phyloP scores from a whole-genome alignment of 2,113 vertebrate species.

The Australoheros scitulus region DNA sequence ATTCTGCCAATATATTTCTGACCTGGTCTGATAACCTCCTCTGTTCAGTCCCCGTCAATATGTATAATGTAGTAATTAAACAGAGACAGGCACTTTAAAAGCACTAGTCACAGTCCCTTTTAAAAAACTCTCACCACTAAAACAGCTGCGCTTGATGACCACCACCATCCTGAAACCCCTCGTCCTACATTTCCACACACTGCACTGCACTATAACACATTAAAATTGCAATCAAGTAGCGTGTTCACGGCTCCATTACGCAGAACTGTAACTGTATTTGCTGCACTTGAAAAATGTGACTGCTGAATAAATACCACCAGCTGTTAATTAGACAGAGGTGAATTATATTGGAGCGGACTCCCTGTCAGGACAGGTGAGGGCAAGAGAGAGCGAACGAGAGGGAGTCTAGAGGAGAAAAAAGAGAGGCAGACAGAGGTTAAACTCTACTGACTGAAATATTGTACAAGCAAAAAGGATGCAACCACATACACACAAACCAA shows the following conservation, averaged over 20 bases:
- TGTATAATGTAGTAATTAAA: neutral
- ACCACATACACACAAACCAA: neutral
- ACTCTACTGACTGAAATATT: neutral
- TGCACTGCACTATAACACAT: neutral
- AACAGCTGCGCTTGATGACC: neutral
- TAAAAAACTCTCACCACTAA: neutral
- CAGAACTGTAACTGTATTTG: slow-evolving; percentile 2
- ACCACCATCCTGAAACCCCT: neutral
- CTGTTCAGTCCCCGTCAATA: neutral
- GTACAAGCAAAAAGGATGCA: neutral
- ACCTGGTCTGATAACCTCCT: too few species aligned
- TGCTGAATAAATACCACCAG: slow-evolving; percentile 28
- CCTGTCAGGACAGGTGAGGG: slow-evolving; percentile 23
- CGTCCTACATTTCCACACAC: neutral
- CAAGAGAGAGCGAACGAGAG: neutral
- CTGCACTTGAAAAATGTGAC: slow-evolving; percentile 18
- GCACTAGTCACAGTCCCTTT: neutral
- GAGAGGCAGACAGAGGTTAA: neutral
- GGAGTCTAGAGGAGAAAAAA: too few species aligned
- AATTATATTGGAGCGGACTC: neutral
- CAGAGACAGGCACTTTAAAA: neutral
- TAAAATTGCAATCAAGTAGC: neutral
- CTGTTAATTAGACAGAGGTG: slow-evolving; percentile 45
- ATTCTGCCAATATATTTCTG: fast-evolving
- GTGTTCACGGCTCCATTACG: slow-evolving; percentile 21